Evolutionary conservation across 2,113 vertebrate genomes (phyloP), one percentile per base, ranked within the genome.

Genomic region (Dicerorhinus sumatrensis): DNA sequence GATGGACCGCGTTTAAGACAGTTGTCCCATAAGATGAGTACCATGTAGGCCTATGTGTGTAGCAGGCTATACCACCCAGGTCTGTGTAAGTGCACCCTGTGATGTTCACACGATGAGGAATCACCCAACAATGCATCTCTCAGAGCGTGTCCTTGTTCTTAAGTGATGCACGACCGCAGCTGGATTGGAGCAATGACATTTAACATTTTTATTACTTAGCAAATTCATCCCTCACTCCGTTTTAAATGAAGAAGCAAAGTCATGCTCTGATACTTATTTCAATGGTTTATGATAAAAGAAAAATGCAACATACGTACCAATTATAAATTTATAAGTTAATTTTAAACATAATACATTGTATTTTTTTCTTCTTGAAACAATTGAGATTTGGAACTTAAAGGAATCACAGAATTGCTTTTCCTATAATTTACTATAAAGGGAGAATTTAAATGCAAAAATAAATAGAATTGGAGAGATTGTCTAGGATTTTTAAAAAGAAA

Each of bases 361-460:
- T 21, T 89, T 95, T 95, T 86, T 36, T 75, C 73, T 95, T 87
- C 11, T 39, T 72, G 8, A 90, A 82, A 54, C 18, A 65, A 69
- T 1, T 73, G n/a, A 70, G 20, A 48, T 76, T 65, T 16, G 11
- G 21, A 80, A 54, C 8, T 21, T 81, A 73, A 90, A 62, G 89
- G 7, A 62, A 76, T 18, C 65, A 31, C 51, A 92, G 10, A 90
- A 46, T 36, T 67, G 7, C 5, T 73, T 90, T 69, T 89, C 54
- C 33, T 72, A 56, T 51, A 84, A 70, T 72, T 70, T 93, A 91
- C 10, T 89, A 17, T 27, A 29, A 73, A 80, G 27, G 84, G n/a
- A 36, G 5, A 82, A 6, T 69, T 17, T 21, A 89, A 81, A 7
- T 76, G 4, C 21, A 73, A 21, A 94, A 94, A 93, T 46, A 86